phyloP scores from a whole-genome alignment of 2,888 invertebrate genomes.

The Ectemnius lituratus region DNA sequence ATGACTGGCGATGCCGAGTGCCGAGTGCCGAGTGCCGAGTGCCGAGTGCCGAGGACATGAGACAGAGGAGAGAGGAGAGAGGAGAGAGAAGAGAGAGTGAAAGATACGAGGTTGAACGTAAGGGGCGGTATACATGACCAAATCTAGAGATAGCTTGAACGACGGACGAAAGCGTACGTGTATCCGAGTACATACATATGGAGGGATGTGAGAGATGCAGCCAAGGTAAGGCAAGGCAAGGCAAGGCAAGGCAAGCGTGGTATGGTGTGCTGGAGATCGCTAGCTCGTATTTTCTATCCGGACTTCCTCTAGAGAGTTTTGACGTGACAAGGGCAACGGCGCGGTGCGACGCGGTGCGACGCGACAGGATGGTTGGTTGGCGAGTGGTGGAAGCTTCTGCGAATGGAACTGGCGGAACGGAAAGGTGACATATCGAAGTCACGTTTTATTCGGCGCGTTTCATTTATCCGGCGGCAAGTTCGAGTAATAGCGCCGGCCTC shows the following conservation, averaged over 20 bases:
- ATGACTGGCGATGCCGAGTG: too few relatives aligned
- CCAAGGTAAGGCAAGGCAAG: too few relatives aligned
- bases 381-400: neutral
- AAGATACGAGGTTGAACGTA: too few relatives aligned
- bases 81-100: too few relatives aligned
- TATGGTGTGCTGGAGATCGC: neutral
- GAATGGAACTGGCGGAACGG: conserved; percentile 30
- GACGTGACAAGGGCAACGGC: conserved; percentile 16
- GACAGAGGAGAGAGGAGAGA: too few relatives aligned
- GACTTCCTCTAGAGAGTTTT: conserved; percentile 26
- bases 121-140: neutral
- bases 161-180: neutral
- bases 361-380: too few relatives aligned
- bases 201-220: too few relatives aligned
- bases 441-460: conserved; percentile 43
- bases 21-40: too few relatives aligned
- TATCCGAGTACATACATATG: conserved; percentile 1
- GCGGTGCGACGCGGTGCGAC: neutral
- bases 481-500: conserved; percentile 12
- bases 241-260: too few relatives aligned
- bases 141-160: neutral
- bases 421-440: conserved; percentile 51
- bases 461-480: conserved; percentile 30
- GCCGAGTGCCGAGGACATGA: too few relatives aligned
- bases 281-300: conserved; percentile 2